Evolutionary conservation across 2,797 vertebrate species (phyloP), one percentile per base, ranked within the genome.

Genomic region (Botia kubotai): DNA sequence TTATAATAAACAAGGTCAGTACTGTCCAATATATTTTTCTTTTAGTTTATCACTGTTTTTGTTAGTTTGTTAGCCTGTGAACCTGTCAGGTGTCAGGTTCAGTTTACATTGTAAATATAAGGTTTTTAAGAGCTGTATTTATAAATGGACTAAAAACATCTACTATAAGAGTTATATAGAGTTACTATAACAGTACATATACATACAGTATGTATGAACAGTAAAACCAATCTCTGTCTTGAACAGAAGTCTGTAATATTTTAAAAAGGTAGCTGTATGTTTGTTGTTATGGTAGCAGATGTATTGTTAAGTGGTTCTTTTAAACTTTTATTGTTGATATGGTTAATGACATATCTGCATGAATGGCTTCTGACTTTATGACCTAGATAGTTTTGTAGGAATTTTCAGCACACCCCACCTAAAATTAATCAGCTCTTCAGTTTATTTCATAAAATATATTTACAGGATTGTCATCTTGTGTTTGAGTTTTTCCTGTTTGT

Each of bases 1-100:
- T 82, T 86, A 72, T 86, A 72, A 72, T 76, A 84, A 63, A 76
- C 66, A 83, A 86, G 85, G 85, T 84, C 33, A 79, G 85, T 86
- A 72, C 43, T 46, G 77, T 65, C 53, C 26, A 57, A 16, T 10
- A 8, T 79, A 46, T 79, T 72, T 76, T 60, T 39, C 7, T 39
- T 39, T 74, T 2, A 39, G 23, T 81, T 65, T 58, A 8, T 23
- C 62, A 60, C 16, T 50, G 19, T 19, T 26, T 57, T 16, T 67
- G 43, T 63, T 79, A 21, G 29, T 62, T 70, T 72, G n/a, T 43
- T 13, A 26, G 72, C 46, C 46, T 73, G 19, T 14, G 21, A 60
- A 46, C 57, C 66, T 75, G 71, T 84, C 80, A 84, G 75, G 62
- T 86, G 83, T 76, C 85, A 39, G 36, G 52, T 74, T 39, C 6